Evolutionary conservation across 2,888 invertebrate species (phyloP).

Genomic region (Drosophila ochracea): DNA sequence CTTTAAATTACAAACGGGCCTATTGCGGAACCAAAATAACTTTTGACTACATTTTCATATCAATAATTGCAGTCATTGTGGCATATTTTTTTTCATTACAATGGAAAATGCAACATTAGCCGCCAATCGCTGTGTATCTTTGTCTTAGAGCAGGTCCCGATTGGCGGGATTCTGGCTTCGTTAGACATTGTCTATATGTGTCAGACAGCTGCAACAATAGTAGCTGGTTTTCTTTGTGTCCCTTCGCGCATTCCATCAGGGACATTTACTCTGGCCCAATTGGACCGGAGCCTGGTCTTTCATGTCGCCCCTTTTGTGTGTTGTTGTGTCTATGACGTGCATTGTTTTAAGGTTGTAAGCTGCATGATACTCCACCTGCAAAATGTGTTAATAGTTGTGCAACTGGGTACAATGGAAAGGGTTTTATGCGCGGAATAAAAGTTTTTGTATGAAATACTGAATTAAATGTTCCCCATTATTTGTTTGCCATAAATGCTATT

Average conservation of each 20-base stretch:
- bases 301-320: slow-evolving; percentile 47
- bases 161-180: slow-evolving; percentile 25
- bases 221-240: slow-evolving; percentile 11
- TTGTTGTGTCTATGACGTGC: slow-evolving; percentile 33
- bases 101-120: slow-evolving; percentile 50
- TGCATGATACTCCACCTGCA: not conserved
- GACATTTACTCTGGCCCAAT: slow-evolving; percentile 46
- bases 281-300: slow-evolving; percentile 50
- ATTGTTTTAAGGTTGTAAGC: slow-evolving; percentile 30
- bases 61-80: slow-evolving; percentile 37
- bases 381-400: slow-evolving; percentile 41
- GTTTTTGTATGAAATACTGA: slow-evolving; percentile 4
- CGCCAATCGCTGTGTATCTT: slow-evolving; percentile 30
- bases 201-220: slow-evolving; percentile 63
- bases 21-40: not conserved
- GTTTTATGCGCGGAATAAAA: slow-evolving; percentile 15
- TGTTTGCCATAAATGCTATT: slow-evolving; percentile 52
- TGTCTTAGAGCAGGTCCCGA: slow-evolving; percentile 47
- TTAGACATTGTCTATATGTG: slow-evolving; percentile 47
- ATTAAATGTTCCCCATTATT: slow-evolving; percentile 16
- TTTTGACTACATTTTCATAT: slow-evolving; percentile 31
- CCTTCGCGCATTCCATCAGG: slow-evolving; percentile 22
- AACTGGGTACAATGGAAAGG: not conserved
- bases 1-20: not conserved
- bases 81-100: slow-evolving; percentile 3